Evolutionary conservation across 2,797 vertebrate genomes (phyloP), one percentile per base, ranked within the genome.

Genomic region (Coilia nasus): DNA sequence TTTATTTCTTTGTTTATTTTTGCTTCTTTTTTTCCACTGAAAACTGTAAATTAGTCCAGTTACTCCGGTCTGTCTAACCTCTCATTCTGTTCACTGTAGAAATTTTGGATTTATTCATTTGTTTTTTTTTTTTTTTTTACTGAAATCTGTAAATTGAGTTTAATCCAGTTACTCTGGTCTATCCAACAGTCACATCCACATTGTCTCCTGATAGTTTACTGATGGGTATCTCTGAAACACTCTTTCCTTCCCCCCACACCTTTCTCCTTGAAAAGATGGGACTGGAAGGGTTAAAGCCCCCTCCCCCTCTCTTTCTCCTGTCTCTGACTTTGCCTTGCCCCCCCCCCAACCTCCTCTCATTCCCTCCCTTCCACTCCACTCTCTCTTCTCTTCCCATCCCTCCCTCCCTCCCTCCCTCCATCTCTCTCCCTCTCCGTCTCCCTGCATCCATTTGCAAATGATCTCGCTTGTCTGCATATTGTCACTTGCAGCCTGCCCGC

Each of bases 401-500:
- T 12, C 25, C 25, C 62, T 28, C 23, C 12, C 83, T 28, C 90
- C 90, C 92, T 90, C 89, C 89, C 88, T 90, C 82, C 81, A 84
- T 71, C 85, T 83, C 90, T 91, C 90, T 85, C 90, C 89, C 90
- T 87, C 91, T 84, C 87, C 85, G 90, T 90, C 92, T 92, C 86
- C 88, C 93, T 28, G 91, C 94, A 96, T 95, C 96, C 94, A 96
- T 96, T 97, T 97, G 96, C 95, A 97, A 97, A 96, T 96, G 94
- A 95, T 96, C 96, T 96, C 94, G 95, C 96, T 96, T 97, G 96
- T 97, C 96, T 97, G 96, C 97, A 97, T 97, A 97, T 96, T 97
- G 96, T 97, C 96, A 96, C 94, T 93, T 89, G 93, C 94, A 90
- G 94, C 94, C 94, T 92, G 95, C 95, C 93, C 88, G 93, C 94